phyloP scores from a whole-genome alignment of 2,113 vertebrate genomes.

The Megaceryle torquata region DNA sequence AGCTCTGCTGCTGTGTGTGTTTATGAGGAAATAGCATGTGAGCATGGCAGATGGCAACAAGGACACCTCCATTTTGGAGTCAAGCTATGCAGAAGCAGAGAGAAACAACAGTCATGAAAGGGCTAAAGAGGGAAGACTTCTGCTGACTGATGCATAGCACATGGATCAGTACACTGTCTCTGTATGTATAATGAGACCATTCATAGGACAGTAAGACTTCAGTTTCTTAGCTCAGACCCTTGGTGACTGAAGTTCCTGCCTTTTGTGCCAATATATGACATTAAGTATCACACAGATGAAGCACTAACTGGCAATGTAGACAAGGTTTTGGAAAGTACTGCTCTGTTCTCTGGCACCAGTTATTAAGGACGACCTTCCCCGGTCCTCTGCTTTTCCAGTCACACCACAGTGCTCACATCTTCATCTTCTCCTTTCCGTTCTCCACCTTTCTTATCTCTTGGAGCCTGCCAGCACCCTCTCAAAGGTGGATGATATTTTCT shows the following conservation, averaged over 20 bases:
- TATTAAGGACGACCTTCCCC: not conserved
- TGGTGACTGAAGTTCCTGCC: not conserved
- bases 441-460: not conserved
- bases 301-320: not conserved
- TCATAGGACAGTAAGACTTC: not conserved
- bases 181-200: not conserved
- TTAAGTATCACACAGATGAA: not conserved
- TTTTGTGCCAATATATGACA: accelerated
- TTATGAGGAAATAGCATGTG: not conserved
- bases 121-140: not conserved
- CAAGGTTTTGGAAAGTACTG: not conserved
- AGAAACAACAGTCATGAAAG: not conserved
- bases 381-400: accelerated
- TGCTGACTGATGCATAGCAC: not conserved
- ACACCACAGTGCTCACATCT: not conserved
- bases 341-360: not conserved
- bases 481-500: not conserved
- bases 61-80: not conserved
- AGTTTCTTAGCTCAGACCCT: not conserved
- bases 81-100: not conserved
- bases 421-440: not conserved
- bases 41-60: not conserved
- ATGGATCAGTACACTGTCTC: not conserved
- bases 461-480: not conserved
- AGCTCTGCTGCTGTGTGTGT: not conserved